phyloP scores from a whole-genome alignment of 2,888 invertebrate species.

The Leptogaster cylindrica region DNA sequence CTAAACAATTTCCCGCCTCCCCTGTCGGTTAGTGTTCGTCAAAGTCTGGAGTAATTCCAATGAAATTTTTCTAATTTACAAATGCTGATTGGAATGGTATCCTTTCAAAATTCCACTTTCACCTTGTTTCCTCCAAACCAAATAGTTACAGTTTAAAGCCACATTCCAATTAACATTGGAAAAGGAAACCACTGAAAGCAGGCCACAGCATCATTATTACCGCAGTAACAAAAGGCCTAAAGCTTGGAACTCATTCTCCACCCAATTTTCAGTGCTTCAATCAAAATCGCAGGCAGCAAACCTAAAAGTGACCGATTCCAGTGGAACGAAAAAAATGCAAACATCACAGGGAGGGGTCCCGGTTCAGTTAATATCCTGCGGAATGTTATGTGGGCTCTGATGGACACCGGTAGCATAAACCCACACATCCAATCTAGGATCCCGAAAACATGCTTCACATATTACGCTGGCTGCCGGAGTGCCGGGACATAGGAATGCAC shows the following conservation, averaged over 20 bases:
- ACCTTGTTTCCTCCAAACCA: not conserved
- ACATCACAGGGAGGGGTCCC: slow-evolving; percentile 24
- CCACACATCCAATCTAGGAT: slow-evolving; percentile 42
- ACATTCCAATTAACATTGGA: slow-evolving; percentile 27
- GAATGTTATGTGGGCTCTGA: slow-evolving; percentile 48
- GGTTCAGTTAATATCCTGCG: slow-evolving; percentile 49
- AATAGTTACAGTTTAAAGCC: slow-evolving; percentile 31
- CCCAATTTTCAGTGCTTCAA: slow-evolving; percentile 38
- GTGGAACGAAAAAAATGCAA: slow-evolving; percentile 34
- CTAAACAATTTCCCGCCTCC: no score
- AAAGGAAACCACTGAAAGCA: slow-evolving; percentile 44
- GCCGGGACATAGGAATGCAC: slow-evolving; percentile 4
- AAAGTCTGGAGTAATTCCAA: no score
- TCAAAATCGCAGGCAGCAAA: slow-evolving; percentile 44
- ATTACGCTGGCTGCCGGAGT: slow-evolving; percentile 3
- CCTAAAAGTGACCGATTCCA: slow-evolving; percentile 45
- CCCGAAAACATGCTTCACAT: slow-evolving; percentile 39
- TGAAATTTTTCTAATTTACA: not conserved
- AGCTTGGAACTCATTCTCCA: not conserved
- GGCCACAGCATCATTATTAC: slow-evolving; percentile 45
- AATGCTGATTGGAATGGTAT: not conserved
- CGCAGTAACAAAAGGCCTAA: slow-evolving; percentile 33
- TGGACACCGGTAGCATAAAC: slow-evolving; percentile 37
- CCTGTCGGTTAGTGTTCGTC: no score
- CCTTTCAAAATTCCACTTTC: slow-evolving; percentile 11